Evolutionary conservation across 2,113 vertebrate genomes (phyloP).

Genomic region (Ageneiosus marmoratus): DNA sequence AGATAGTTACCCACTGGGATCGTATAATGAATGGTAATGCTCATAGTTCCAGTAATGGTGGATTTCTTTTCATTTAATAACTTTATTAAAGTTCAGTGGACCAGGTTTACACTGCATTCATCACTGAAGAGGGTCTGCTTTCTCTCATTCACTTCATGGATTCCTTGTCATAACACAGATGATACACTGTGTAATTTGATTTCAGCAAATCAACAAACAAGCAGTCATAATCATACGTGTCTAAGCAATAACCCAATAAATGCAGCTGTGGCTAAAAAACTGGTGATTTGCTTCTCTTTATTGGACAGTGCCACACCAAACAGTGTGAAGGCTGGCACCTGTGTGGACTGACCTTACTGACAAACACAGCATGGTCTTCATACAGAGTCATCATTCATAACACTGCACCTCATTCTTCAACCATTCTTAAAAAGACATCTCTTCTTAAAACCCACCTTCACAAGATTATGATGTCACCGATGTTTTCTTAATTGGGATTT

Average conservation of each 20-base stretch:
- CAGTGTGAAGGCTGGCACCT: not conserved
- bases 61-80: constrained; percentile 67
- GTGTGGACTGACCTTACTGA: constrained; percentile 17
- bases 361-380: constrained; percentile 53
- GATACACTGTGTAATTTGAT: not conserved
- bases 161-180: not conserved
- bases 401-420: not conserved
- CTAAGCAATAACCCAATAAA: not conserved
- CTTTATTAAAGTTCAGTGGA: constrained; percentile 61
- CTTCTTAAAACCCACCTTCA: no score
- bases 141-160: not conserved
- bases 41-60: constrained; percentile 74
- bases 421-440: no score
- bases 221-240: constrained; percentile 4
- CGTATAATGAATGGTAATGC: constrained; percentile 76
- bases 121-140: constrained; percentile 28
- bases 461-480: no score
- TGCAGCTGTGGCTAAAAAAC: constrained; percentile 5
- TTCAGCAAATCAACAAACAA: constrained; percentile 19
- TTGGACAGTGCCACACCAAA: not conserved
- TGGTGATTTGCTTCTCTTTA: not conserved
- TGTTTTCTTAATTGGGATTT: no score
- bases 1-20: constrained; percentile 73
- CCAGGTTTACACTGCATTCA: constrained; percentile 49
- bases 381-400: constrained; percentile 58